Percentiles rank a stretch among this genome's conserved stretches.
phyloP scores from a whole-genome alignment of 2,797 vertebrate species.

The Schizothorax lantsangensis region DNA sequence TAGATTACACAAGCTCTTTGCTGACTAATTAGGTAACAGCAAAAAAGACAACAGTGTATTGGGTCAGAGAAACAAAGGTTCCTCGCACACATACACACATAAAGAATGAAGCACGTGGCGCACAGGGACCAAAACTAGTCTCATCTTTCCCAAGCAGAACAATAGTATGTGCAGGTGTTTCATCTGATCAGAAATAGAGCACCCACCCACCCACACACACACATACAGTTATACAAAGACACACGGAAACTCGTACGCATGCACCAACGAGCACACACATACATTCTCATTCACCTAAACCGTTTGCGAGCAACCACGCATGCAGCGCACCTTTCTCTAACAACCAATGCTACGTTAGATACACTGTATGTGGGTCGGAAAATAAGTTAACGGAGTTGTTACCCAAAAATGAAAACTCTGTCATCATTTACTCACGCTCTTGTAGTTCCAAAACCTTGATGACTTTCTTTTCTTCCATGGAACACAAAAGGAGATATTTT shows the following conservation, averaged over 20 bases:
- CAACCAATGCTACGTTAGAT: neutral
- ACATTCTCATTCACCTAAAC: conserved; percentile 44
- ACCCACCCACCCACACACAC: conserved; percentile 17
- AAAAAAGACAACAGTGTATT: conserved; percentile 24
- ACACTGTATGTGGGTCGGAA: conserved; percentile 1
- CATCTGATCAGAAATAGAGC: conserved; percentile 46
- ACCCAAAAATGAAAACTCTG: neutral
- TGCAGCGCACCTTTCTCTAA: conserved; percentile 9
- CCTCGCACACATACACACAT: conserved; percentile 4
- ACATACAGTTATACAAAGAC: conserved; percentile 40
- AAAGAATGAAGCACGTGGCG: conserved; percentile 19
- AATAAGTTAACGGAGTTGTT: conserved; percentile 17
- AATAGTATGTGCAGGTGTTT: conserved; percentile 56
- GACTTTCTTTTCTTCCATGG: conserved; percentile 7
- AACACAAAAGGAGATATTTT: neutral
- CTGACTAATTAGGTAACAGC: conserved; percentile 11
- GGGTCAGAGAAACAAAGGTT: conserved; percentile 11
- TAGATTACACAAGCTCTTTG: conserved; percentile 13
- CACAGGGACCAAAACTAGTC: conserved; percentile 30
- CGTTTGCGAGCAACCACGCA: conserved; percentile 13
- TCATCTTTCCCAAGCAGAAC: conserved; percentile 47
- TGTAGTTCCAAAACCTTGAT: conserved; percentile 3
- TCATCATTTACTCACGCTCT: neutral
- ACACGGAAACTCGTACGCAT: conserved; percentile 33
- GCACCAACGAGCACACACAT: conserved; percentile 7